phyloP scores from a whole-genome alignment of 2,888 invertebrate species.

The Macrosiphum euphorbiae region DNA sequence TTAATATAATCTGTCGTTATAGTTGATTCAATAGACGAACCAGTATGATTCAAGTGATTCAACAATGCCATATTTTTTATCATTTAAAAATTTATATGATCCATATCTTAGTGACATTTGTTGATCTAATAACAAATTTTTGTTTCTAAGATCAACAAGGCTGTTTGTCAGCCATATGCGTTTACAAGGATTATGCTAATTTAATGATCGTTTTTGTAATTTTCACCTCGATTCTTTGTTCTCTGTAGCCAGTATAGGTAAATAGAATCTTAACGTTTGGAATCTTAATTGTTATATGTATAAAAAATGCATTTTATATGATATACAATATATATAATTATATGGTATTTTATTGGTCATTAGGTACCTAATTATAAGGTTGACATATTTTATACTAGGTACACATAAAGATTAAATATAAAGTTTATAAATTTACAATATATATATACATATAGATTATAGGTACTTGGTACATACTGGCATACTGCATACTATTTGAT shows the following conservation, averaged over 20 bases:
- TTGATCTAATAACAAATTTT: background rate
- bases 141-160: background rate
- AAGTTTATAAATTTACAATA: background rate
- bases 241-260: background rate
- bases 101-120: background rate
- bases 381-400: background rate
- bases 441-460: constrained; percentile 1
- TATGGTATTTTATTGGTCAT: background rate
- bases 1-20: too few relatives aligned
- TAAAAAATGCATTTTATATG: background rate
- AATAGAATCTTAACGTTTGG: background rate
- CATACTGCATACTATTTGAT: background rate
- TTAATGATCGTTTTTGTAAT: background rate
- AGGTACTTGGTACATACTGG: background rate
- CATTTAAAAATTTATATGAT: background rate
- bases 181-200: background rate
- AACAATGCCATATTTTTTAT: background rate
- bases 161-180: background rate
- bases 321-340: background rate
- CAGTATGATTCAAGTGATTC: background rate
- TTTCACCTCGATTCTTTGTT: background rate
- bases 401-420: background rate
- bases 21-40: background rate
- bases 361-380: background rate
- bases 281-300: background rate